Evolutionary conservation across 2,113 vertebrate genomes (phyloP).

Genomic region (Chroicocephalus ridibundus): DNA sequence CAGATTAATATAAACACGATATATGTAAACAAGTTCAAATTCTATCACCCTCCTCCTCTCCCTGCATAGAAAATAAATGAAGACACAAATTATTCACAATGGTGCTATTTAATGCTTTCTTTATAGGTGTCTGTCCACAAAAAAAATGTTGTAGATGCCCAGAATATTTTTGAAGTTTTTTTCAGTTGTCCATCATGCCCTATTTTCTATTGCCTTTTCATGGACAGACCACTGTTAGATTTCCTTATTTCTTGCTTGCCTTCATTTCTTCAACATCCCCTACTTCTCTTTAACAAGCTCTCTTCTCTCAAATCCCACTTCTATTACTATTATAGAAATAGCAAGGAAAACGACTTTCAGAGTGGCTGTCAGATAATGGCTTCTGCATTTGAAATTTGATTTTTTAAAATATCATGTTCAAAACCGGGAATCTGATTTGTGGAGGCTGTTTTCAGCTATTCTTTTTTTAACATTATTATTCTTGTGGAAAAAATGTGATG

Average conservation of each 20-base stretch:
- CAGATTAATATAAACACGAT: background rate
- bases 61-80: background rate
- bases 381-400: background rate
- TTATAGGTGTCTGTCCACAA: background rate
- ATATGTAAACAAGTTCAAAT: background rate
- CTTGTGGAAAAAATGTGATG: background rate
- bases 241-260: background rate
- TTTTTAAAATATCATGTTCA: background rate
- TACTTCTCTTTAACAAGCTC: background rate
- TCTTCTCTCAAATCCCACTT: background rate
- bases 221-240: background rate
- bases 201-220: background rate
- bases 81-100: background rate
- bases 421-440: background rate
- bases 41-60: background rate
- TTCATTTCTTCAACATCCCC: background rate
- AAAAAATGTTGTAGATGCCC: background rate
- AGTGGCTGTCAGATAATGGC: background rate
- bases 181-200: background rate
- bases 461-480: background rate
- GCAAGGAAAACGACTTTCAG: background rate
- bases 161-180: background rate
- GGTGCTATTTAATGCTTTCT: background rate
- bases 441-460: background rate
- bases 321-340: background rate